Evolutionary conservation across 2,113 vertebrate genomes (phyloP), one percentile per base, ranked within the genome.

Genomic region (Mesitornis unicolor): DNA sequence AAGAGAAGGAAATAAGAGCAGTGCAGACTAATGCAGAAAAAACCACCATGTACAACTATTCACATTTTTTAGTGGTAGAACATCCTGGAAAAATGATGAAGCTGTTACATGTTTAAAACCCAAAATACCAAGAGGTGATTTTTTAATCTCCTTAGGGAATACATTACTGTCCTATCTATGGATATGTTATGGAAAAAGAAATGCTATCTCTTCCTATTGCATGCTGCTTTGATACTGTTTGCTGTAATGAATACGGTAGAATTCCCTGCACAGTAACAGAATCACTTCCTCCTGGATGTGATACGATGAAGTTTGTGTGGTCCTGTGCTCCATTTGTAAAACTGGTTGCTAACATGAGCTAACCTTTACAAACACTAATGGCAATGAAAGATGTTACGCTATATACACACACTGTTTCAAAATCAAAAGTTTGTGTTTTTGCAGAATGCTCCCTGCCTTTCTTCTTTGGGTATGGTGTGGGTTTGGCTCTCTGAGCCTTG

Each of bases 261-360:
- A 95, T 60, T 63, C 59, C 60, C 83, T 35, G 33, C 60, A 15
- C 40, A 53, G 95, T 94, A 97, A 97, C 83, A 80, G 36, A 96
- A 97, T 96, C 94, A 87, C 94, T 97, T 96, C 97, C 96, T 97
- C 83, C 63, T 92, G 70, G 89, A 64, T 81, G 76, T 35, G 89
- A 78, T 51, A 48, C 1, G 31, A 71, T 80, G 89, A 80, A 54
- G 64, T 81, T 38, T 84, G 63, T 59, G 42, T 73, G 69, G 85
- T 85, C 45, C 73, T 70, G 80, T 18, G 11, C 56, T 85, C 92
- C 13, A 10, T 74, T 94, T 97, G 96, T 96, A 96, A 95, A 91
- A 84, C 71, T 36, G 10, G 86, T 60, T 94, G 87, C 67, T 95
- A 95, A 68, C 84, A 60, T 24, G 11, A 92, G 33, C 50, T 83